Evolutionary conservation across 2,888 invertebrate species (phyloP), one percentile per base, ranked within the genome.

Genomic region (Axea sp.): DNA sequence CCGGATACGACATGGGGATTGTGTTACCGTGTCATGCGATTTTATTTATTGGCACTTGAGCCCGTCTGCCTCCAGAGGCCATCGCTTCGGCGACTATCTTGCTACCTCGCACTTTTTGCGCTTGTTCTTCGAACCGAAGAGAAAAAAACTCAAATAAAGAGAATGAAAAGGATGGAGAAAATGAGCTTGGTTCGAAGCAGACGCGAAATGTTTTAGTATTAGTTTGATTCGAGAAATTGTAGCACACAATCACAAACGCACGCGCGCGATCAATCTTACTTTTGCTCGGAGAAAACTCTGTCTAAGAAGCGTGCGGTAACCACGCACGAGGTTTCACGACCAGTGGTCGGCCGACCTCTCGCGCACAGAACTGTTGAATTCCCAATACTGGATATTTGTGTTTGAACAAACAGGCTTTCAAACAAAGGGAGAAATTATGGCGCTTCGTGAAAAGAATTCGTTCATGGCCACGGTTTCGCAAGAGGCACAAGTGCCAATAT

Each of bases 1-100:
- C 67, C 31, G 47, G 49, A 67, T 72, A 73, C 73, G 59, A 65
- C 49, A 35, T 53, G 53, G 12, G 68, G 73, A 75, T 75, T 75
- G 76, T 75, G 69, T 76, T 75, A 76, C 76, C 59, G 49, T 49
- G 69, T 47, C 68, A 57, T 39, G 69, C 75, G 43, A 73, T 75
- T 77, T 72, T 77, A 77, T 77, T 75, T 76, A 77, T 76, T 59
- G 74, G 64, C 47, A 57, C 57, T 62, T 59, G 62, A 69, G 35
- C 24, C 43, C 62, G 39, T 24, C 43, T 30, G 28, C 53, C 41
- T 49, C 45, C 33, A 22, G 17, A 41, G 53, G 30, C 55, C 47
- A n/a, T 37, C 35, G 33, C 17, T 30, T 37, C 47, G 37, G 30
- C 35, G 45, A 45, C 45, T 17, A 43, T 64, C 51, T 43, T 64